Evolutionary conservation across 1,140 invertebrate genomes (phyloP).

Genomic region (Paralvinella palmiformis): DNA sequence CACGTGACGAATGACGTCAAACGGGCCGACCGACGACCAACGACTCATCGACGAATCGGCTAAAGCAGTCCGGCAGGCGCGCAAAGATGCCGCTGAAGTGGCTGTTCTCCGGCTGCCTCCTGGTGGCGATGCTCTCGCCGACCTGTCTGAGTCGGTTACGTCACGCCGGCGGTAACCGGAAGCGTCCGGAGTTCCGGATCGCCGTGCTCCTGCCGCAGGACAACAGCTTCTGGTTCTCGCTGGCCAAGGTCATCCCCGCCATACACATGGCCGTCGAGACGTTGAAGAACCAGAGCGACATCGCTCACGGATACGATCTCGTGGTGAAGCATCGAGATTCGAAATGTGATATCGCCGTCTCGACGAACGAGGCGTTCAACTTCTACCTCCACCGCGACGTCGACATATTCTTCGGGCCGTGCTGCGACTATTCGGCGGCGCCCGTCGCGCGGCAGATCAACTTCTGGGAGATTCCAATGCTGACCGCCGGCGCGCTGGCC

Average conservation of each 20-base stretch:
- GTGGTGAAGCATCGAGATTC: constrained; percentile 31
- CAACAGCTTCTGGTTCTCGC: not conserved
- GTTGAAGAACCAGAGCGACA: not conserved
- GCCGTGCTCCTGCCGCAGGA: not conserved
- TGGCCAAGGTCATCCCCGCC: not conserved
- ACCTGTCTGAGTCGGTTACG: too few relatives aligned
- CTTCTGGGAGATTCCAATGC: constrained; percentile 77
- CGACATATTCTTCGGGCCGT: constrained; percentile 82
- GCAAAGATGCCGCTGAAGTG: too few relatives aligned
- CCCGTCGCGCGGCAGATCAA: constrained; percentile 80
- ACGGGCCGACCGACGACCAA: too few relatives aligned
- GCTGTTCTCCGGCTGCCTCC: too few relatives aligned
- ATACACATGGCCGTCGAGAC: not conserved
- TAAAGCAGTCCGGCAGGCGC: too few relatives aligned
- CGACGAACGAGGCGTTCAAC: constrained; percentile 37
- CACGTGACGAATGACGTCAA: too few relatives aligned
- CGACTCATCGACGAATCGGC: too few relatives aligned
- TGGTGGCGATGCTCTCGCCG: too few relatives aligned
- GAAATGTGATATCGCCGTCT: constrained; percentile 26
- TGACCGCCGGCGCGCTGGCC: constrained; percentile 79
- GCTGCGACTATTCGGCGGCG: constrained; percentile 86
- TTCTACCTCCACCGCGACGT: constrained; percentile 29
- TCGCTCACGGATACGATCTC: not conserved
- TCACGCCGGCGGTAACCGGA: too few relatives aligned
- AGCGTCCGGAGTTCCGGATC: too few relatives aligned